These are phyloP conservation scores for Osmoderma eremita DNA, from an alignment of 2,888 invertebrate species.

Conservation along the genomic window DNA sequence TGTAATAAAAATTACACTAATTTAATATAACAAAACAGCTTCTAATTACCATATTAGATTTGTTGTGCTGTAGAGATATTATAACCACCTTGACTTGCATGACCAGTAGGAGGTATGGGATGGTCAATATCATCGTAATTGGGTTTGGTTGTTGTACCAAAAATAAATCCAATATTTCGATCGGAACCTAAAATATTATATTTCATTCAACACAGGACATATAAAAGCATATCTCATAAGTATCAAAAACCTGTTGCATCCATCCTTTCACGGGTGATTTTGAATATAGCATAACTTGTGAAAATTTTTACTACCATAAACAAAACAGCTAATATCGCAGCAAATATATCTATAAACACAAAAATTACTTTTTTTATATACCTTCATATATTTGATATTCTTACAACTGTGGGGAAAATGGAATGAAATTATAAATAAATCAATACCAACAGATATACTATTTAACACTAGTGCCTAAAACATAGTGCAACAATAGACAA, in stretches of 20 bases:
- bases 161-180: conserved; percentile 40
- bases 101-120: conserved; percentile 18
- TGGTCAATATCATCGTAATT: conserved; percentile 46
- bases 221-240: neutral
- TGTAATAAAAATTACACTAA: conserved; percentile 24
- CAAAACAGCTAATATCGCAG: conserved; percentile 35
- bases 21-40: conserved; percentile 18
- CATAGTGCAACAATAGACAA: conserved; percentile 15
- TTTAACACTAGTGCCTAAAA: conserved; percentile 43
- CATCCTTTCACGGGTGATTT: conserved; percentile 29
- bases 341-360: conserved; percentile 22
- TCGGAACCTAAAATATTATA: conserved; percentile 38
- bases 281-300: conserved; percentile 32
- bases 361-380: conserved; percentile 3
- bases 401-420: conserved; percentile 33
- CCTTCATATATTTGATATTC: conserved; percentile 14
- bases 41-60: conserved; percentile 37
- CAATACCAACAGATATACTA: conserved; percentile 40
- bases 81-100: conserved; percentile 43
- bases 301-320: conserved; percentile 38
- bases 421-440: conserved; percentile 40
- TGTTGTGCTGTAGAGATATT: conserved; percentile 40
- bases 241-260: conserved; percentile 38
- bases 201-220: too few species aligned
- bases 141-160: conserved; percentile 34